Percentiles rank a stretch among this genome's conserved stretches.
phyloP scores from a whole-genome alignment of 1,140 invertebrate species.

The Trialeurodes vaporariorum region DNA sequence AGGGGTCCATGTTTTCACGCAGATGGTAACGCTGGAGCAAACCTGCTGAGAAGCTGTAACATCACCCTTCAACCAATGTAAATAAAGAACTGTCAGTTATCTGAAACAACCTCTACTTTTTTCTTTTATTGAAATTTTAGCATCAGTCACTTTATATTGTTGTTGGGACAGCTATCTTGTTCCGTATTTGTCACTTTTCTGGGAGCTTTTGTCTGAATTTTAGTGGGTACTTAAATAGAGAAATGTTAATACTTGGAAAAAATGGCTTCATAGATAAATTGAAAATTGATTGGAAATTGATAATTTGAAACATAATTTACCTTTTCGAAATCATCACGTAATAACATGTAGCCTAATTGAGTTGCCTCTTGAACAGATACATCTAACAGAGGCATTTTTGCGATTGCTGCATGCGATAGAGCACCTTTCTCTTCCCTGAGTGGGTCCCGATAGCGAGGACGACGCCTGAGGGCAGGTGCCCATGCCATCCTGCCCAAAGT shows the following conservation, averaged over 20 bases:
- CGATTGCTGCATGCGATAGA: constrained; percentile 58
- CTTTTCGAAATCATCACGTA: constrained; percentile 91
- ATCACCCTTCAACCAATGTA: no score
- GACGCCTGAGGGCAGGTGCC: constrained; percentile 39
- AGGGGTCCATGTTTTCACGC: no score
- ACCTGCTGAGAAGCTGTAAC: no score
- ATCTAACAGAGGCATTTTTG: constrained; percentile 61
- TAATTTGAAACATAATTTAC: constrained; percentile 27
- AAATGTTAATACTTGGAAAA: not conserved
- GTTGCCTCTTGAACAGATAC: constrained; percentile 69
- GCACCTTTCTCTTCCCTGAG: constrained; percentile 58
- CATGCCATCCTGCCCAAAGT: constrained; percentile 77
- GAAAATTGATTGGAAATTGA: not conserved
- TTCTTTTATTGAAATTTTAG: no score
- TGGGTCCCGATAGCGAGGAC: constrained; percentile 5
- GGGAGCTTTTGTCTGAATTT: no score
- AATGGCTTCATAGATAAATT: not conserved
- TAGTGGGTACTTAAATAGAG: no score
- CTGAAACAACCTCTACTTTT: no score
- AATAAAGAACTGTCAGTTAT: no score
- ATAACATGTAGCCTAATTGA: constrained; percentile 83
- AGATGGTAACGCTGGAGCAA: no score
- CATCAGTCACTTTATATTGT: no score
- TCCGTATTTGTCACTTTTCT: no score
- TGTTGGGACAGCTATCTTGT: no score